Conservation (phyloP, 2,797 vertebrate genomes). For the Takifugu ocellatus region DNA sequence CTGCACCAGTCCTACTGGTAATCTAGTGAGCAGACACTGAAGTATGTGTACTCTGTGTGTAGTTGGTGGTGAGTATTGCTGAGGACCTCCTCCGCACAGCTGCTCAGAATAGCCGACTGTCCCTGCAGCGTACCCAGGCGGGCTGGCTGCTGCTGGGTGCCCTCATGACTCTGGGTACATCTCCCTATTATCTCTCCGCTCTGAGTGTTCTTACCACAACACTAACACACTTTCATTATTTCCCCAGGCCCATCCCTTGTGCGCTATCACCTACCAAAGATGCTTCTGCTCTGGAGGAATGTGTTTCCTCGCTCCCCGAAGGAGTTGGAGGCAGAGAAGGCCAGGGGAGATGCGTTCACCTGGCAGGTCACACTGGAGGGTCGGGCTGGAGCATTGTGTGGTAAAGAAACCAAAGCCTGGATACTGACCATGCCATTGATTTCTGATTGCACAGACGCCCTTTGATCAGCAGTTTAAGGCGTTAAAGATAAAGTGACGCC, state of each 20-base stretch:
- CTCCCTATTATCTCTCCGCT: not conserved
- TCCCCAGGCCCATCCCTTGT: conserved; percentile 89
- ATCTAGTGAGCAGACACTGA: not conserved
- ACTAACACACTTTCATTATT: not conserved
- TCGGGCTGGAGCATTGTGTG: conserved; percentile 93
- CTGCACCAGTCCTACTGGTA: not conserved
- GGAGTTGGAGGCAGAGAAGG: conserved; percentile 96
- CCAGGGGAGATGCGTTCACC: conserved; percentile 93
- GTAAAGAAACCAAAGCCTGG: conserved; percentile 70
- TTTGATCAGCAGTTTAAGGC: too few species aligned
- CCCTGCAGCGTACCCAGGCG: conserved; percentile 94
- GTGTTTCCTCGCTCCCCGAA: conserved; percentile 98
- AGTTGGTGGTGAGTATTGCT: conserved; percentile 98
- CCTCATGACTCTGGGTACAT: conserved; percentile 94
- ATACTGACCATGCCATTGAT: not conserved
- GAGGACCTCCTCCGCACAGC: conserved; percentile 95
- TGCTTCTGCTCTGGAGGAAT: conserved; percentile 95
- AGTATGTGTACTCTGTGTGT: conserved; percentile 28
- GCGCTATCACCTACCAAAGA: conserved; percentile 97
- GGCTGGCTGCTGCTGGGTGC: conserved; percentile 97
- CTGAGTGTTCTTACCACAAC: not conserved
- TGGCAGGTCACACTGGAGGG: conserved; percentile 99
- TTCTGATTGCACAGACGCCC: not conserved
- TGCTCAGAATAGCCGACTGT: conserved; percentile 94
- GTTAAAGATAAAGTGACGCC: too few species aligned